Base-by-base conservation (phyloP, 2,888 invertebrate genomes). In the Pyrochroa serraticornis region DNA sequence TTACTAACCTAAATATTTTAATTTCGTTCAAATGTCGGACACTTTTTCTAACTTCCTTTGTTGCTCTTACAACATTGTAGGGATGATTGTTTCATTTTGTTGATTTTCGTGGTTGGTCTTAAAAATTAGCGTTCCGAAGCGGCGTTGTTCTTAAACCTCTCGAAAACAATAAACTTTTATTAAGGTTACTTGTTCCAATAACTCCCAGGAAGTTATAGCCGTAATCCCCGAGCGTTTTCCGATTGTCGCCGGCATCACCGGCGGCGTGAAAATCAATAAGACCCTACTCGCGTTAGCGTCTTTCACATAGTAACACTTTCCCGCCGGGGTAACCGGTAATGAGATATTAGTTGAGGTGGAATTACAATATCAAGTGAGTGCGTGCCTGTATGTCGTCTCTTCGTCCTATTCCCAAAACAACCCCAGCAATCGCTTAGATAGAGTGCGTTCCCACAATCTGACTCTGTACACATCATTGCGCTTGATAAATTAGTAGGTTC, bases 401-500 rank as follows among this genome's bases (percentile, higher is more conserved):
- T 22, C 3, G 22, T 22, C 22, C 22, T 22, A 5, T 22, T 22
- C 22, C 22, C 22, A 5, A n/a, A 5, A 22, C 22, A 2, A 22
- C 22, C 54, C 54, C 53, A 43, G 51, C 56, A 63, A 63, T 63
- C 63, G 60, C 42, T 60, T 63, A 60, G 22, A 5, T 22, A 22
- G 56, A 63, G 57, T 58, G 65, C 57, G 58, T 58, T 51, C 50
- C 46, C 45, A 50, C 64, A 65, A 70, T 69, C 64, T 59, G 55
- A 62, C 62, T 57, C 64, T 60, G 64, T 64, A 68, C 68, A 69
- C 65, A 70, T 69, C 71, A 70, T 71, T 68, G 65, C 67, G 42
- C 63, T 60, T 68, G 70, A 72, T 71, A 68, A 69, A 72, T 72
- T 72, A 70, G 71, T 63, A 68, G 66, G 64, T 70, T 63, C 62